Percentiles rank a stretch among this genome's conserved stretches.
Evolutionary conservation across 2,113 vertebrate species (phyloP).

Genomic region (Vicugna pacos): DNA sequence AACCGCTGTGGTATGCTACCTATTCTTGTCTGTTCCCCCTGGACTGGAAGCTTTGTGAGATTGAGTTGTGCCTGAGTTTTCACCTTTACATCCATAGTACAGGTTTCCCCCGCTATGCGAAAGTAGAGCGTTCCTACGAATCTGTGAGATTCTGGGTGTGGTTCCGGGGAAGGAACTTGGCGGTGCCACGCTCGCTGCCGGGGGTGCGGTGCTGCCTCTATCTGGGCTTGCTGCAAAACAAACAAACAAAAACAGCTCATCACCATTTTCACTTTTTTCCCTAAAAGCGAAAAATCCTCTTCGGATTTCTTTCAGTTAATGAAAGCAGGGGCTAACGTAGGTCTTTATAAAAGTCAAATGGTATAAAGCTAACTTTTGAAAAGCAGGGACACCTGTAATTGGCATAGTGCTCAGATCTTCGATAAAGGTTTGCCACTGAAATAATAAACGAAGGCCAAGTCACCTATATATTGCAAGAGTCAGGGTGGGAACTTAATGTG

Average conservation of each 20-base stretch:
- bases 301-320: background rate
- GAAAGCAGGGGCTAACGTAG: background rate
- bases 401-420: background rate
- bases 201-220: background rate
- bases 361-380: background rate
- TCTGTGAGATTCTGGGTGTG: too few species aligned
- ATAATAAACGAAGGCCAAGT: background rate
- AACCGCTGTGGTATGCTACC: fast-evolving
- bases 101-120: too few species aligned
- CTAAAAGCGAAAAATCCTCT: background rate
- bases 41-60: background rate
- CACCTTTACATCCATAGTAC: fast-evolving
- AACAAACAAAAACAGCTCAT: too few species aligned
- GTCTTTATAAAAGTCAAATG: background rate
- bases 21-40: fast-evolving
- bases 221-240: background rate
- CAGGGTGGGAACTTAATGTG: background rate
- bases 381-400: background rate
- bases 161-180: too few species aligned
- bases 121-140: too few species aligned
- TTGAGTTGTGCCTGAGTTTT: too few species aligned
- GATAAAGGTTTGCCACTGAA: background rate
- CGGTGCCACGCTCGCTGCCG: background rate
- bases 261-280: background rate
- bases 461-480: background rate